Evolutionary conservation across 2,113 vertebrate genomes (phyloP), one percentile per base, ranked within the genome.

Genomic region (Charina bottae): DNA sequence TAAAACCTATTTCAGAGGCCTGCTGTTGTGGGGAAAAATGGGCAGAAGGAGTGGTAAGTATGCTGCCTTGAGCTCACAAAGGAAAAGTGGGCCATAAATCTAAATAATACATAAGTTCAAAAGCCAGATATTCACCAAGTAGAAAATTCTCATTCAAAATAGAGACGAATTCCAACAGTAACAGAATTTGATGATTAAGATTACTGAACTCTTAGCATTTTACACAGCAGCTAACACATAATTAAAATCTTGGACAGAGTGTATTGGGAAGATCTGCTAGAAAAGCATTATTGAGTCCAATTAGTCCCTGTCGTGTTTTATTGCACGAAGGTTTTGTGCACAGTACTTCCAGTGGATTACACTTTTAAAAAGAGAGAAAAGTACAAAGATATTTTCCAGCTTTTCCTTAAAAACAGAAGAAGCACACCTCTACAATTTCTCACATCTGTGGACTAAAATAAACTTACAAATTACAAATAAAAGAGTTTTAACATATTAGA

Each of bases 321-420:
- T 72, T 87, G 24, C 3, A 78, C 21, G 7, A 68, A 42, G 21
- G 8, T 4, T 12, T 55, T 64, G 12, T 42, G 42, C 17, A 8
- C 19, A 11, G 19, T 13, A 89, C 46, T 62, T 89, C 4, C 17
- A 37, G 13, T 6, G 2, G 46, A 55, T 55, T 68, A 37, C 12
- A 83, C 28, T 33, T 37, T 49, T 46, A 49, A 42, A 58, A 68
- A 42, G 8, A 23, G 58, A 78, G 6, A 53, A 78, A 64, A 90
- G 17, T 42, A 59, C 53, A 49, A 68, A 86, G 11, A 6, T 91
- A 37, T 37, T 87, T 87, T 86, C 8, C 33, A 49, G 2, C 2
- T 46, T 90, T 23, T 55, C 26, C n/a, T 64, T 86, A 55, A 91
- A 90, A 59, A 93, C 90, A 94, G 90, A 72, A 37, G 90, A 33